Percentiles rank a stretch among this genome's conserved stretches.
Evolutionary conservation across 2,888 invertebrate species (phyloP).

Genomic region (Tenthredo amoena): DNA sequence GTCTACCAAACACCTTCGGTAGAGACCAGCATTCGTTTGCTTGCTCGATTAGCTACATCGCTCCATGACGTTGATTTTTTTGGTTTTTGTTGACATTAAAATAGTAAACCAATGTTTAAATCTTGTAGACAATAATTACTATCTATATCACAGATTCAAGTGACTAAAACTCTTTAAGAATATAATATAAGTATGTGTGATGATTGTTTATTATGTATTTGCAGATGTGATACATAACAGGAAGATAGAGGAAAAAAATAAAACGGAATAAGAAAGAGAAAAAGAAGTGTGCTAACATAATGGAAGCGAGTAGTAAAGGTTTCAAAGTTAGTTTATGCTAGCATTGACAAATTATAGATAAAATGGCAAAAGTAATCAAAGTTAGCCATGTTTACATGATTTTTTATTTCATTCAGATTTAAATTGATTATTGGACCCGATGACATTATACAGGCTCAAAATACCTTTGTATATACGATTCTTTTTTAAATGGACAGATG

Average conservation of each 20-base stretch:
- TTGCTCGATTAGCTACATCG: slow-evolving; percentile 67
- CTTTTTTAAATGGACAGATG: slow-evolving; percentile 24
- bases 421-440: slow-evolving; percentile 16
- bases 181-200: slow-evolving; percentile 76
- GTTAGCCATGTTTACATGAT: background rate
- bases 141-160: slow-evolving; percentile 79
- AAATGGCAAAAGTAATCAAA: slow-evolving; percentile 1
- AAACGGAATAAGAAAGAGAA: slow-evolving; percentile 45
- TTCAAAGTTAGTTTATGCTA: slow-evolving; percentile 60
- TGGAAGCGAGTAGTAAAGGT: slow-evolving; percentile 66
- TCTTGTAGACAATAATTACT: slow-evolving; percentile 77
- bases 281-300: slow-evolving; percentile 68
- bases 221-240: slow-evolving; percentile 60
- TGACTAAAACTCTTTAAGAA: slow-evolving; percentile 78
- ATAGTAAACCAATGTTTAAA: slow-evolving; percentile 74
- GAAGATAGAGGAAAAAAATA: slow-evolving; percentile 54
- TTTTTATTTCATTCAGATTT: background rate
- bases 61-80: slow-evolving; percentile 71
- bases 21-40: slow-evolving; percentile 66
- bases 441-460: slow-evolving; percentile 29
- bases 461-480: background rate
- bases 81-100: slow-evolving; percentile 62
- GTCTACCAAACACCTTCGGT: slow-evolving; percentile 72
- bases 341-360: slow-evolving; percentile 57
- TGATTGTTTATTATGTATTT: slow-evolving; percentile 68